A percentile compares a stretch with the other conserved stretches of the same genome.
These are phyloP conservation scores for Cylindroiulus punctatus DNA, from an alignment of 2,888 invertebrate species.

Conservation along the genomic window DNA sequence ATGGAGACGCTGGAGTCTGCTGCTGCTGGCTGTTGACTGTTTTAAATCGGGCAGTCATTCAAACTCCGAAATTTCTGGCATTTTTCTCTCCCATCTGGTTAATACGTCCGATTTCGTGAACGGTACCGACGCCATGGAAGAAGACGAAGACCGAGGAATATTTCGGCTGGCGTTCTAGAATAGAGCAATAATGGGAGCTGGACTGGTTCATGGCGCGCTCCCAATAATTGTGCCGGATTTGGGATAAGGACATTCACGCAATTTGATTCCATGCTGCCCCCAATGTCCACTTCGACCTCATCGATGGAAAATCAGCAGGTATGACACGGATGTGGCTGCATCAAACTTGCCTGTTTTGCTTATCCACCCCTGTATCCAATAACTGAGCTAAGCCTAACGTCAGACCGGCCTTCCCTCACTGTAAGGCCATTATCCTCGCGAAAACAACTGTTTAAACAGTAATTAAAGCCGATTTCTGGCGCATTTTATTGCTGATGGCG, in stretches of 20 bases:
- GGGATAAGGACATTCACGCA: not conserved
- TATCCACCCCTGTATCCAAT: not conserved
- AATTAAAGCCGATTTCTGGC: not conserved
- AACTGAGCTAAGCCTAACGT: not conserved
- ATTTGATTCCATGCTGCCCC: not conserved
- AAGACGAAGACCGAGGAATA: not conserved
- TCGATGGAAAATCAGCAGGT: constrained; percentile 38
- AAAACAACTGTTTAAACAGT: not conserved
- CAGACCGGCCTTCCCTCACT: not conserved
- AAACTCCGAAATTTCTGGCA: constrained; percentile 24
- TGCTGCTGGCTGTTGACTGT: not conserved
- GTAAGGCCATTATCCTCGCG: constrained; percentile 14
- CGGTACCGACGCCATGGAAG: constrained; percentile 3
- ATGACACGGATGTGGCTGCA: not conserved
- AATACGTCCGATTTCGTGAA: not conserved
- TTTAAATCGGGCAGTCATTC: constrained; percentile 40
- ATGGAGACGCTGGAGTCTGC: constrained; percentile 46
- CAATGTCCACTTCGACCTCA: not conserved
- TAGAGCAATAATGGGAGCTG: not conserved
- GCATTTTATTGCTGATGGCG: not conserved
- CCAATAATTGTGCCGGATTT: not conserved
- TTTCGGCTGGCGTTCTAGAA: not conserved
- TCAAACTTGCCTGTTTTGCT: not conserved
- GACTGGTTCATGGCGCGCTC: not conserved
- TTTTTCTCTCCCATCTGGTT: constrained; percentile 43